Percentiles rank a stretch among this genome's conserved stretches.
Conservation (phyloP, 92 coral and sea anemone genomes). For the Parazoanthus darwini region DNA sequence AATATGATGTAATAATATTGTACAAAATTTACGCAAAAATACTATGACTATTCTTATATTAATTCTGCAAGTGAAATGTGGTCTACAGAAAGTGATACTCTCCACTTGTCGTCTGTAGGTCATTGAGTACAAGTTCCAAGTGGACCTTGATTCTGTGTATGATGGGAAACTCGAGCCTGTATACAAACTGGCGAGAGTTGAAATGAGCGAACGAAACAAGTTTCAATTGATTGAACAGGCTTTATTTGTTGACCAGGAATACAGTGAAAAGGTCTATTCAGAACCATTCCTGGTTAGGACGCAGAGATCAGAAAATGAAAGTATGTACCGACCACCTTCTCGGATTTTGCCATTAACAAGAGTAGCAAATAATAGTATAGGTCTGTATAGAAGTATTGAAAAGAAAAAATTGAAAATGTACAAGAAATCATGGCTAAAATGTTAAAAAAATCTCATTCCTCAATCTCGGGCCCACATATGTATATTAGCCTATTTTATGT, state of each 20-base stretch:
- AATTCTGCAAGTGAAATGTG: neutral
- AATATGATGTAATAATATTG: no score
- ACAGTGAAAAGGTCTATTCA: slow-evolving; percentile 61
- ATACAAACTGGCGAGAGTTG: slow-evolving; percentile 86
- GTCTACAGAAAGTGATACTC: slow-evolving; percentile 36
- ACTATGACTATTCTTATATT: no score
- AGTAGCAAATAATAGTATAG: no score
- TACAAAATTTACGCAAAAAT: no score
- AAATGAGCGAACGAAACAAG: slow-evolving; percentile 74
- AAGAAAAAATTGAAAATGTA: no score
- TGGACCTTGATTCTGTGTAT: slow-evolving; percentile 91
- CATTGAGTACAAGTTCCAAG: slow-evolving; percentile 38
- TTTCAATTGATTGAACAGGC: slow-evolving; percentile 81
- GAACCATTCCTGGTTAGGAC: slow-evolving; percentile 78
- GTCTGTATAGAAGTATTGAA: neutral
- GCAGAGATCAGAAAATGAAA: slow-evolving; percentile 50
- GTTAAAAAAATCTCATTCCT: no score
- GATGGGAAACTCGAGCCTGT: slow-evolving; percentile 76
- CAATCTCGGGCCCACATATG: no score
- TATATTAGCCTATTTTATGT: no score
- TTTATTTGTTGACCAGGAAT: slow-evolving; percentile 48
- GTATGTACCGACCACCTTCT: slow-evolving; percentile 29
- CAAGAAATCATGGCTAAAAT: no score
- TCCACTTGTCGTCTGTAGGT: neutral
- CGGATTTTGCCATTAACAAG: neutral